phyloP scores from a whole-genome alignment of 2,113 vertebrate species.

The Heloderma charlesbogerti region DNA sequence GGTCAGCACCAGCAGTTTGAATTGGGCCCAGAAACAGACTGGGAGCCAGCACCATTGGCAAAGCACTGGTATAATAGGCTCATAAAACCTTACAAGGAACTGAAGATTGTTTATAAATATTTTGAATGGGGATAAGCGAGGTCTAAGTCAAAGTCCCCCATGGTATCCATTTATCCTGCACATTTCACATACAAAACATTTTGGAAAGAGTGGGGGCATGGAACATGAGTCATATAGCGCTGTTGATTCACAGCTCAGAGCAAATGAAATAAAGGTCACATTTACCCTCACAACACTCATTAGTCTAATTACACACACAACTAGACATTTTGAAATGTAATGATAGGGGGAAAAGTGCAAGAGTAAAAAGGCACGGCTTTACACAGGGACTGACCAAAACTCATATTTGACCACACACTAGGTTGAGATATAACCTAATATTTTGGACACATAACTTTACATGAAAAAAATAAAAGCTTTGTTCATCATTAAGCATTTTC shows the following conservation, averaged over 20 bases:
- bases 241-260: slow-evolving; percentile 1
- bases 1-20: neutral
- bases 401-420: accelerated
- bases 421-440: neutral
- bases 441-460: neutral
- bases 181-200: neutral
- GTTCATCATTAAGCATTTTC: neutral
- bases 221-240: neutral
- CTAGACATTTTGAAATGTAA: slow-evolving; percentile 8
- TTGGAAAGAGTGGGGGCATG: too few species aligned
- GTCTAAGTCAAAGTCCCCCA: neutral
- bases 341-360: neutral
- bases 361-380: neutral
- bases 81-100: neutral
- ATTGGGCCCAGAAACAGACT: neutral
- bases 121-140: neutral
- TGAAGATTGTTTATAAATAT: neutral
- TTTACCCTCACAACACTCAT: neutral
- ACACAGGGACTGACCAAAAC: neutral
- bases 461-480: neutral
- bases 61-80: neutral
- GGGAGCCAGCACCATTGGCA: neutral
- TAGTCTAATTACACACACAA: slow-evolving; percentile 2
- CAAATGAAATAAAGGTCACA: neutral
- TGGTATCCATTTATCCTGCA: neutral